These are phyloP conservation scores for Artibeus lituratus DNA, from an alignment of 2,797 vertebrate genomes.

Conservation along the genomic window DNA sequence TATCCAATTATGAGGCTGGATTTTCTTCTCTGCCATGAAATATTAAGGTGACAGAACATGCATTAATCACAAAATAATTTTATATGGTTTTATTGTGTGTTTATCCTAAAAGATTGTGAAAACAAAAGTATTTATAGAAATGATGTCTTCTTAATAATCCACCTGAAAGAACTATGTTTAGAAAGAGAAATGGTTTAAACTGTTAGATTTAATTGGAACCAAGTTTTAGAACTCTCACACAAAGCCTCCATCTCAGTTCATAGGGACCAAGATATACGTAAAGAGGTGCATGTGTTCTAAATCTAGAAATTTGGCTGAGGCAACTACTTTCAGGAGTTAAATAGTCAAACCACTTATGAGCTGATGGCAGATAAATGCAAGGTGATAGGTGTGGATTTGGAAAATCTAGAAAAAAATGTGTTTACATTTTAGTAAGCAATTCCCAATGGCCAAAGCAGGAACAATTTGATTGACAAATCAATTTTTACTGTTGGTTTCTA, in stretches of 20 bases:
- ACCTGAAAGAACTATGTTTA: slow-evolving; percentile 50
- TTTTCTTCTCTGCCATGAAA: slow-evolving; percentile 33
- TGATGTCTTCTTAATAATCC: slow-evolving; percentile 42
- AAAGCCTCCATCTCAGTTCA: not conserved
- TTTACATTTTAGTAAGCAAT: slow-evolving; percentile 47
- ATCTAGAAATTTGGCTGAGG: slow-evolving; percentile 54
- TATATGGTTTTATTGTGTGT: slow-evolving; percentile 41
- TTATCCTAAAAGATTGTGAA: slow-evolving; percentile 57
- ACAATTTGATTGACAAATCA: not conserved
- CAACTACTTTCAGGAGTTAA: slow-evolving; percentile 55
- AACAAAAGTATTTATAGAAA: slow-evolving; percentile 68
- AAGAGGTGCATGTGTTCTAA: slow-evolving; percentile 39
- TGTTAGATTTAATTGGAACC: slow-evolving; percentile 51
- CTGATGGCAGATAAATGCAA: slow-evolving; percentile 57
- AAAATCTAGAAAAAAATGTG: slow-evolving; percentile 61
- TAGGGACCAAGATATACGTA: slow-evolving; percentile 51
- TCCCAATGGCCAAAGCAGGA: not conserved
- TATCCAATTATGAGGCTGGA: not conserved
- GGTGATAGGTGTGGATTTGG: slow-evolving; percentile 51
- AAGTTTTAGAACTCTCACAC: slow-evolving; percentile 15
- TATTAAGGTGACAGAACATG: slow-evolving; percentile 34
- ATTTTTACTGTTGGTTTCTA: not conserved
- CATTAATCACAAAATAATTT: slow-evolving; percentile 47
- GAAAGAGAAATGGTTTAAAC: slow-evolving; percentile 50
- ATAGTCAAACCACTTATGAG: slow-evolving; percentile 51